Evolutionary conservation across 2,113 vertebrate species (phyloP).

Genomic region (Poeciliopsis occidentalis): DNA sequence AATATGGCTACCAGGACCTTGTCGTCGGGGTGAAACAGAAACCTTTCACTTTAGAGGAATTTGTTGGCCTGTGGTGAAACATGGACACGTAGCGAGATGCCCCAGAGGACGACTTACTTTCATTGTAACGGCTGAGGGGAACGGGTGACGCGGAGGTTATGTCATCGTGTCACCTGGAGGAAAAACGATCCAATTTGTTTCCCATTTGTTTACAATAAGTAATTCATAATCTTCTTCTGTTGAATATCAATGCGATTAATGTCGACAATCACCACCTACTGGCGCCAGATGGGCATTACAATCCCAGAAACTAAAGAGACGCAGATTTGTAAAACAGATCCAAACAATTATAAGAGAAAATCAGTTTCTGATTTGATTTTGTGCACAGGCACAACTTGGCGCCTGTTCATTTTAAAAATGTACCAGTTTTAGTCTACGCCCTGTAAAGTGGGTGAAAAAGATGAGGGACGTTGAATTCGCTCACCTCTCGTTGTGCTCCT

Average conservation of each 20-base stretch:
- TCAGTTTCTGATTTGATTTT: no score
- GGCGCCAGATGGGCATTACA: not conserved
- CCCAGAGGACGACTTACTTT: not conserved
- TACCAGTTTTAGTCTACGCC: no score
- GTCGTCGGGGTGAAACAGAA: slow-evolving; percentile 49
- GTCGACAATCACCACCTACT: not conserved
- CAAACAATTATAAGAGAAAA: no score
- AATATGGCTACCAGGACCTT: slow-evolving; percentile 50
- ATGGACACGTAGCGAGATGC: not conserved
- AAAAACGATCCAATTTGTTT: not conserved
- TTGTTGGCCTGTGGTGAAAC: not conserved
- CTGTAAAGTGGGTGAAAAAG: no score
- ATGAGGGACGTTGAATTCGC: not conserved
- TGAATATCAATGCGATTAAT: no score
- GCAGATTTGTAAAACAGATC: not conserved
- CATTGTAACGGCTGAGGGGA: not conserved
- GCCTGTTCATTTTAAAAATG: no score
- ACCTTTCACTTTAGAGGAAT: slow-evolving; percentile 12
- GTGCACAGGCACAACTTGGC: no score
- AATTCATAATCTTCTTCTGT: no score
- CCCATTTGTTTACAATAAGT: not conserved
- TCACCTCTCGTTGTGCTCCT: slow-evolving; percentile 97
- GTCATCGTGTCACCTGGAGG: not conserved
- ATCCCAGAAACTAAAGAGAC: not conserved
- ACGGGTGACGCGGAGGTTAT: not conserved